These are phyloP conservation scores for Panagrolaimus sp. DNA, from an alignment of 1,140 invertebrate species.

Conservation along the genomic window DNA sequence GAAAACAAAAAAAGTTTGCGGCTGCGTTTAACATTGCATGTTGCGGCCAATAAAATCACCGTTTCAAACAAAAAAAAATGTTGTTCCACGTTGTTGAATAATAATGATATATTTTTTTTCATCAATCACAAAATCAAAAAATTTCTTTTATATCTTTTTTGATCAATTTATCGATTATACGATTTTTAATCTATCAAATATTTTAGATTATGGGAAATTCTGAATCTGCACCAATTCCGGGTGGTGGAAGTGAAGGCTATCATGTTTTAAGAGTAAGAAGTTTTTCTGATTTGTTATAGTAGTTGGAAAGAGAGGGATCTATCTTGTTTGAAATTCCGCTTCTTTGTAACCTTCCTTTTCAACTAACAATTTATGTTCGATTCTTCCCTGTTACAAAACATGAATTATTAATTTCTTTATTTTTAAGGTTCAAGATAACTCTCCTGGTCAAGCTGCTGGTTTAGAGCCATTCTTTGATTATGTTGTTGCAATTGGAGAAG, in stretches of 20 bases:
- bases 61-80: too few species aligned
- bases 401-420: neutral
- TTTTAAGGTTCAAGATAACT: constrained; percentile 88
- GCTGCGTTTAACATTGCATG: too few species aligned
- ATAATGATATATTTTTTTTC: too few species aligned
- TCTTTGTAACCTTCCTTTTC: constrained; percentile 19
- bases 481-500: constrained; percentile 89
- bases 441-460: constrained; percentile 85
- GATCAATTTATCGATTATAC: too few species aligned
- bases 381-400: too few species aligned
- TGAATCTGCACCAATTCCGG: constrained; percentile 84
- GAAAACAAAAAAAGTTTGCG: neutral
- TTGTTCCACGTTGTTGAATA: too few species aligned
- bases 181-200: too few species aligned
- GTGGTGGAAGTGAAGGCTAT: constrained; percentile 93
- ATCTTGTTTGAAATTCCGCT: constrained; percentile 73
- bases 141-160: too few species aligned
- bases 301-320: constrained; percentile 2
- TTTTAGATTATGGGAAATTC: constrained; percentile 75
- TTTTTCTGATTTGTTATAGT: constrained; percentile 22
- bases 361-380: constrained; percentile 7
- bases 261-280: constrained; percentile 82
- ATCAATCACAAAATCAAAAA: too few species aligned
- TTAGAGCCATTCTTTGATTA: constrained; percentile 98
- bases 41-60: too few species aligned